Evolutionary conservation across 2,797 vertebrate species (phyloP).

Genomic region (Cuculus canorus): DNA sequence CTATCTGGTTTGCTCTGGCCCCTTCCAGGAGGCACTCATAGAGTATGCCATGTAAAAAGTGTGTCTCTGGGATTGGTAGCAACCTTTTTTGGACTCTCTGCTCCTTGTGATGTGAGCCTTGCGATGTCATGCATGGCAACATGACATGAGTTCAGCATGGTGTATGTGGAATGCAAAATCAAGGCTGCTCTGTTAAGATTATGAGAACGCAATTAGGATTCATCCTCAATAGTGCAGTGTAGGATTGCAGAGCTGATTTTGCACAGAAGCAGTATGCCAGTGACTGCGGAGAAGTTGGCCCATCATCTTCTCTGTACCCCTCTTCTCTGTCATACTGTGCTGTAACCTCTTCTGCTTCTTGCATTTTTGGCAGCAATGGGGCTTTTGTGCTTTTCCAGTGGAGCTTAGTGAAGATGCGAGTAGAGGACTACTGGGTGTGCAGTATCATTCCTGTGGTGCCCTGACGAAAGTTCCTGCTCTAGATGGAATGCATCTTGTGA

Average conservation of each 20-base stretch:
- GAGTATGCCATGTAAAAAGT: neutral
- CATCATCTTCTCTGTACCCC: neutral
- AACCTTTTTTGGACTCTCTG: neutral
- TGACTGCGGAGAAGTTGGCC: neutral
- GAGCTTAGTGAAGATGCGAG: neutral
- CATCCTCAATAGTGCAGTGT: neutral
- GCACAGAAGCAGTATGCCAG: rapidly evolving
- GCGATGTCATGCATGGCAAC: neutral
- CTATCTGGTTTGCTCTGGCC: neutral
- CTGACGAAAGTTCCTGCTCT: neutral
- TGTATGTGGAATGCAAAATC: neutral
- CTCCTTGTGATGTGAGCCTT: neutral
- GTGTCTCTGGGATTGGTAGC: neutral
- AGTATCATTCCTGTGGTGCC: neutral
- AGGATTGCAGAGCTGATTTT: neutral
- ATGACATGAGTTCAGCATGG: rapidly evolving
- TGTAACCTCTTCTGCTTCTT: neutral
- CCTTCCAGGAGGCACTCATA: neutral
- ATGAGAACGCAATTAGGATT: neutral
- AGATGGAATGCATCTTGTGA: slow-evolving; percentile 29
- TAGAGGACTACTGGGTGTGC: rapidly evolving
- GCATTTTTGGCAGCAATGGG: neutral
- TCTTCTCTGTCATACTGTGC: neutral
- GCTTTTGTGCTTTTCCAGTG: neutral
- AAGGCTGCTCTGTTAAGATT: neutral